Base-by-base conservation (phyloP, 2,797 vertebrate species). In the Petrocephalus sullivani region DNA sequence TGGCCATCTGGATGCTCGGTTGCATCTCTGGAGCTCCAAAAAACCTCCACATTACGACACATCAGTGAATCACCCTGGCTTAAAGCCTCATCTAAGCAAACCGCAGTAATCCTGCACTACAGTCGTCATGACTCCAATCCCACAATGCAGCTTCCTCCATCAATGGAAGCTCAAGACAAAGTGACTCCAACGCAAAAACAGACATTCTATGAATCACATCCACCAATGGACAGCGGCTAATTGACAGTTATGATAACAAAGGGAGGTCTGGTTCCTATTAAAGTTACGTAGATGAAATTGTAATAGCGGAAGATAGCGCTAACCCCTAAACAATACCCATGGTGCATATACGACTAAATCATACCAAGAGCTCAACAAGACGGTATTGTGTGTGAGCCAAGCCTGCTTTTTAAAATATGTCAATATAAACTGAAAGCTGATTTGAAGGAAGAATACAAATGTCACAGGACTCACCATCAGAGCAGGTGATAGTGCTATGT, bases 401-500 rank as follows among this genome's bases (percentile, higher is more conserved):
- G 19, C 8, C 57, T 21, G 85, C 51, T 28, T 23, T 41, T 23
- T 16, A 60, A 58, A 23, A 87, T 85, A 51, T 33, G 19, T n/a
- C 41, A 19, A 2, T 28, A 23, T 60, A 78, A 49, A 23, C 33
- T 16, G 1, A 85, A 49, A 78, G 14, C 12, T 3, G 37, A 49
- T 28, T 46, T 19, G 3, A 87, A 85, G 85, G 85, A 78, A 19
- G 85, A 61, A 49, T 87, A 81, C 86, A 86, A 90, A 85, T 1
- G 46, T 85, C 87, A 87, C 71, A 28, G 88, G 89, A 97, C 98
- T 99, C 96, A 99, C 98, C 98, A 99, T 93, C 6, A 97, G 97
- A 19, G 97, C 98, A 0, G 98, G 97, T 37, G 98, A 98, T 49
- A 99, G 96, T 0, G 98, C 96, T 49, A 99, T 99, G 96, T 97